These are phyloP conservation scores for Calidris pygmaea DNA, from an alignment of 2,113 vertebrate genomes.

Conservation along the genomic window DNA sequence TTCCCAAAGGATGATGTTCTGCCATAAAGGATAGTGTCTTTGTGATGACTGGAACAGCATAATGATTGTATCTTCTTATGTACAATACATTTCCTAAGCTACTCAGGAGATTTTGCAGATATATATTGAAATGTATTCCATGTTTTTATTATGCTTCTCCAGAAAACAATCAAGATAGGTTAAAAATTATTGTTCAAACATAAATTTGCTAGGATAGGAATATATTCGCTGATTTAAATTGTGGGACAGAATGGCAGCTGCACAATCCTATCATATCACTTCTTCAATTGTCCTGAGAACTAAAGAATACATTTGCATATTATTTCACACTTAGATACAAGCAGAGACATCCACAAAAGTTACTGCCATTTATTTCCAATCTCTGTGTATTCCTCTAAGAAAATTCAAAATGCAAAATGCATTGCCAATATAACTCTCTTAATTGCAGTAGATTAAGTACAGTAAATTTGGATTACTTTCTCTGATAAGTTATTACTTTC, in stretches of 20 bases:
- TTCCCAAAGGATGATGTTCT: slow-evolving; percentile 29
- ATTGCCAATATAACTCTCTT: neutral
- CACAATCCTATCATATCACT: neutral
- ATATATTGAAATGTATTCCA: neutral
- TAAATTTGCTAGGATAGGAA: neutral
- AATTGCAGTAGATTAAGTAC: neutral
- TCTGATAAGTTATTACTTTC: slow-evolving; percentile 27
- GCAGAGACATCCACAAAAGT: slow-evolving; percentile 15
- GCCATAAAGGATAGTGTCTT: slow-evolving; percentile 1
- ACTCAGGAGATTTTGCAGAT: neutral
- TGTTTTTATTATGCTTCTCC: neutral
- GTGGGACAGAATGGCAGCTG: slow-evolving; percentile 1
- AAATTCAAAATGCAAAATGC: neutral
- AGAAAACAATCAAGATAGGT: slow-evolving; percentile 4
- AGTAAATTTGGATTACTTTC: slow-evolving; percentile 19
- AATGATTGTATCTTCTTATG: neutral
- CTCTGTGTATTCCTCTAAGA: neutral
- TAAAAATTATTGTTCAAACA: neutral
- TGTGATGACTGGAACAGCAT: neutral
- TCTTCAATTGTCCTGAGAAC: slow-evolving; percentile 39
- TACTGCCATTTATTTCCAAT: neutral
- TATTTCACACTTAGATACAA: slow-evolving; percentile 21
- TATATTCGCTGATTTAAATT: slow-evolving; percentile 9
- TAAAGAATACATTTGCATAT: slow-evolving; percentile 31
- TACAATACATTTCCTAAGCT: neutral